Evolutionary conservation across 2,797 vertebrate genomes (phyloP).

Genomic region (Oryzias dopingdopingensis): DNA sequence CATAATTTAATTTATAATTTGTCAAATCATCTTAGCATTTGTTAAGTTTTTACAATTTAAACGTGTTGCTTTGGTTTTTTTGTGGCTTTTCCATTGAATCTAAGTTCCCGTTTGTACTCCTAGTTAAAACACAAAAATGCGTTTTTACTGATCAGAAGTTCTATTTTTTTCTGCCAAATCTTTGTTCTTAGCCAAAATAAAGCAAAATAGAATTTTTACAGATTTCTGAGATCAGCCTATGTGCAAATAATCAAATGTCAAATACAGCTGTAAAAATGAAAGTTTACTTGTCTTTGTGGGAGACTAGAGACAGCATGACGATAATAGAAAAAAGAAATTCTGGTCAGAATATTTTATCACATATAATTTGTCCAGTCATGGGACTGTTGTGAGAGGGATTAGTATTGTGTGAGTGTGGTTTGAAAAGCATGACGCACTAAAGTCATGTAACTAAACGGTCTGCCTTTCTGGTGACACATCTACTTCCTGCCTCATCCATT

Average conservation of each 20-base stretch:
- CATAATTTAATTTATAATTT: too few relatives aligned
- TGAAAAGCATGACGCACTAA: slow-evolving; percentile 49
- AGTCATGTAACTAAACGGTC: slow-evolving; percentile 50
- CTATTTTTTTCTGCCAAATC: slow-evolving; percentile 45
- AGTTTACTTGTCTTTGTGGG: slow-evolving; percentile 32
- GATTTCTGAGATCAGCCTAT: slow-evolving; percentile 32
- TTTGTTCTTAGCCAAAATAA: slow-evolving; percentile 23
- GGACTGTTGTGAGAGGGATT: slow-evolving; percentile 40
- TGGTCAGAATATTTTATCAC: slow-evolving; percentile 36
- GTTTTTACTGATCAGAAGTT: too few relatives aligned
- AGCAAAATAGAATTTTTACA: slow-evolving; percentile 20
- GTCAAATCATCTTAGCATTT: too few relatives aligned
- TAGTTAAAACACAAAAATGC: too few relatives aligned
- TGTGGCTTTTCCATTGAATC: slow-evolving; percentile 57
- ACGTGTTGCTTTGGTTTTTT: too few relatives aligned
- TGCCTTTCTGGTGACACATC: slow-evolving; percentile 52
- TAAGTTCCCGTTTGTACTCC: slow-evolving; percentile 31
- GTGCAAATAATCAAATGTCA: too few relatives aligned
- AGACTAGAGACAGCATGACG: slow-evolving; percentile 30
- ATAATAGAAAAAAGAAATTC: slow-evolving; percentile 35
- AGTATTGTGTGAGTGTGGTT: slow-evolving; percentile 48
- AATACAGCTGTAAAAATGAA: slow-evolving; percentile 37
- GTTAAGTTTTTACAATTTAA: too few relatives aligned
- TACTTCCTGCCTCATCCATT: slow-evolving; percentile 59
- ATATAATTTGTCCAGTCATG: slow-evolving; percentile 21